A percentile compares a stretch with the other conserved stretches of the same genome.
Evolutionary conservation across 2,888 invertebrate genomes (phyloP).

Genomic region (Eupithecia centaureata): DNA sequence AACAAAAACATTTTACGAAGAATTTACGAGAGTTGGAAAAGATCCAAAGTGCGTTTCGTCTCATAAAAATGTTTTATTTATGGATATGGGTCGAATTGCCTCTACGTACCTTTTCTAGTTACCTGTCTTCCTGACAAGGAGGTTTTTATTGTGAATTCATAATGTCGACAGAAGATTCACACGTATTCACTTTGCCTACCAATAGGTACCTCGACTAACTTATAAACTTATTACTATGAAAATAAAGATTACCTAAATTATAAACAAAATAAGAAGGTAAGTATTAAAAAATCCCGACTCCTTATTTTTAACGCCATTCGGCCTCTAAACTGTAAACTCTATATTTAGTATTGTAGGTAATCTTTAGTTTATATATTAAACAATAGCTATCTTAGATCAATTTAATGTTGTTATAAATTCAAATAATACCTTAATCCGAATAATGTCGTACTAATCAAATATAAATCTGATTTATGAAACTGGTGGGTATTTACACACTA

Average conservation of each 20-base stretch:
- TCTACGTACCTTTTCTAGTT: background rate
- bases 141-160: background rate
- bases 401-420: background rate
- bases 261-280: background rate
- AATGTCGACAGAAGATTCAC: background rate
- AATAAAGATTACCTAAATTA: background rate
- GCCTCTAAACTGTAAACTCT: background rate
- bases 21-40: constrained; percentile 39
- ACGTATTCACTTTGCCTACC: background rate
- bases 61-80: constrained; percentile 27
- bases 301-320: background rate
- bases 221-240: background rate
- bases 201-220: background rate
- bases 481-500: background rate
- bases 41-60: constrained; percentile 36
- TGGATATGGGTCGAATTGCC: constrained; percentile 21
- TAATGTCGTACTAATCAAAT: background rate
- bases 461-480: background rate
- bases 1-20: constrained; percentile 42
- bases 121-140: background rate
- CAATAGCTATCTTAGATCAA: background rate
- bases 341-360: too few relatives aligned
- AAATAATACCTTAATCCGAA: background rate
- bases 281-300: background rate
- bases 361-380: too few relatives aligned